Base-by-base conservation (phyloP, 2,888 invertebrate species). In the Drosophila conformis region DNA sequence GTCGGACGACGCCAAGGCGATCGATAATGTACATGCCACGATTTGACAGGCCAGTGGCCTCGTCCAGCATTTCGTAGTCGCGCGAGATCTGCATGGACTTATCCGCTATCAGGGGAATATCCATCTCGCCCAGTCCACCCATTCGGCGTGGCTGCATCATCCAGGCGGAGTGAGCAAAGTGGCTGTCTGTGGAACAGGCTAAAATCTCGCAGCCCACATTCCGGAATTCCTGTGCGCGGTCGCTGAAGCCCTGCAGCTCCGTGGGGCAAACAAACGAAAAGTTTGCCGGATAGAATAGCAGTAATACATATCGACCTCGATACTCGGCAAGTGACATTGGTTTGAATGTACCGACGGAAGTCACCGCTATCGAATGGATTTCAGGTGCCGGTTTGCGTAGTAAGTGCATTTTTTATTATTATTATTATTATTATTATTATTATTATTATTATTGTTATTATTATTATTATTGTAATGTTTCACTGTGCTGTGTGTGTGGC, bases 181-280 rank as follows among this genome's bases (percentile, higher is more conserved):
- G 98, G 48, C 98, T 98, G 94, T 99, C 99, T 31, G 98, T 98
- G 53, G 99, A 99, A 57, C 97, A 97, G 63, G 96, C 99, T 85
- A 99, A 94, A 11, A 99, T 93, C 91, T 97, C 96, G 90, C 97
- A 97, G 59, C 96, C 96, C 83, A 98, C 96, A 90, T 96, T 95
- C 70, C 95, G 94, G 93, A 97, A 97, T 88, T 97, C 97, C 56
- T 95, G 94, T 0, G 95, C 96, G 64, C 97, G 95, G 86, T 99
- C 99, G 4, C 98, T 98, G 94, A 98, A 99, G 13, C 99, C 98
- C 91, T 99, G 98, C 90, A 99, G 98, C 94, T 99, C 99, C 10
- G 99, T 97, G 46, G 97, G 97, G 86, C 97, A 97, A 2, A 97
- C 97, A 91, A 96, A 97, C 1, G 97, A 96, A 91, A 98, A 98